A percentile compares a stretch with the other conserved stretches of the same genome.
Conservation (phyloP, 2,888 invertebrate genomes). For the Acanthopleura granulata region DNA sequence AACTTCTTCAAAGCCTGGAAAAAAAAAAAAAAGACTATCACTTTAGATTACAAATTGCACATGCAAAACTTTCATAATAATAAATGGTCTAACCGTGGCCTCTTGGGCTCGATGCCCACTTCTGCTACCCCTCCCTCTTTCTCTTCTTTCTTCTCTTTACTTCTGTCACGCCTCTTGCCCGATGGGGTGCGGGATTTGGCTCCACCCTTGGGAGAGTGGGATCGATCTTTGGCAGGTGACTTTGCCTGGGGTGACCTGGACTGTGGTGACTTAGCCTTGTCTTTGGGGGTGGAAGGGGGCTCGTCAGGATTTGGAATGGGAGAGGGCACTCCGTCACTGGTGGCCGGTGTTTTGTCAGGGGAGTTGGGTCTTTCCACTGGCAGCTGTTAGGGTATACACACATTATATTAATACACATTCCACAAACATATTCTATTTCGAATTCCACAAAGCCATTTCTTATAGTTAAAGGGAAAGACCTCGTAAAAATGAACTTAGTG, state of each 20-base stretch:
- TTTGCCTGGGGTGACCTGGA: slow-evolving; percentile 13
- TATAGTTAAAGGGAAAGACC: no score
- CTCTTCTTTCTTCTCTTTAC: slow-evolving; percentile 48
- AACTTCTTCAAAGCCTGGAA: no score
- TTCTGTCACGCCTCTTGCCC: slow-evolving; percentile 52
- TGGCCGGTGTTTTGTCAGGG: slow-evolving; percentile 38
- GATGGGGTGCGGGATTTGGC: slow-evolving; percentile 57
- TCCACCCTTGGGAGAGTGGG: slow-evolving; percentile 43
- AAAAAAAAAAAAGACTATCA: no score
- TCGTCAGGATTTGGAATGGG: slow-evolving; percentile 36
- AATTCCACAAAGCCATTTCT: no score
- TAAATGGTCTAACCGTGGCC: not conserved
- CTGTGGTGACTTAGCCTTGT: slow-evolving; percentile 42
- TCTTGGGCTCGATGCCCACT: slow-evolving; percentile 28
- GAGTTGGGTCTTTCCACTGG: slow-evolving; percentile 54
- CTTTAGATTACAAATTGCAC: no score
- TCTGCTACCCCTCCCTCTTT: slow-evolving; percentile 32
- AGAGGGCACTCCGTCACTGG: slow-evolving; percentile 41
- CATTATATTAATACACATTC: not conserved
- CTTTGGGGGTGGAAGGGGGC: slow-evolving; percentile 42
- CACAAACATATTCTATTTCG: no score
- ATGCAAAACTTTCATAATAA: no score
- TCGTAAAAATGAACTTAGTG: no score
- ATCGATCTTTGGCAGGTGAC: slow-evolving; percentile 36
- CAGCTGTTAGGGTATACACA: slow-evolving; percentile 33